These are phyloP conservation scores for Tipula lateralis DNA, from an alignment of 2,888 invertebrate species.

Conservation along the genomic window DNA sequence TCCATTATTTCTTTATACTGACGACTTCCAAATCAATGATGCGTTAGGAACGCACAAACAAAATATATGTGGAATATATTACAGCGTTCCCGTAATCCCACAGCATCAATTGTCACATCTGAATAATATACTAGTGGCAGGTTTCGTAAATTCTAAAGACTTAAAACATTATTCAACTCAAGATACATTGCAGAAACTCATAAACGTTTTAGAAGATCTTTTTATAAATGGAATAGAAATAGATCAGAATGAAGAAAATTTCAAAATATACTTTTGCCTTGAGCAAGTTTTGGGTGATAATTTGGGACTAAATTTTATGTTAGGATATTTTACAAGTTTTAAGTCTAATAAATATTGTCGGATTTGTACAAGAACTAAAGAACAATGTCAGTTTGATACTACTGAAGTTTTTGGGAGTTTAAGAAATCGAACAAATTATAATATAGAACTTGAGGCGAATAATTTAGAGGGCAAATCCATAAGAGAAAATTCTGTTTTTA, in stretches of 20 bases:
- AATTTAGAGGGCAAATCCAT: neutral
- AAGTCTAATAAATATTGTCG: neutral
- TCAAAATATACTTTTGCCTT: too few relatives aligned
- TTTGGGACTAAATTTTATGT: neutral
- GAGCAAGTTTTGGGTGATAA: neutral
- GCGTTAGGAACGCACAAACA: too few relatives aligned
- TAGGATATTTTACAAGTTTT: neutral
- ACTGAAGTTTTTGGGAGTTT: neutral
- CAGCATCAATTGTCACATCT: too few relatives aligned
- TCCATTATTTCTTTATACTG: too few relatives aligned
- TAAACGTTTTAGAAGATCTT: too few relatives aligned
- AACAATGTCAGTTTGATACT: neutral
- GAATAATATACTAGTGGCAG: neutral
- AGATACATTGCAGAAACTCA: too few relatives aligned
- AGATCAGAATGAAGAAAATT: too few relatives aligned
- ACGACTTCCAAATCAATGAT: too few relatives aligned
- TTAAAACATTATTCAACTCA: neutral
- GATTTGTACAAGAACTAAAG: neutral
- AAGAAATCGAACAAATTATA: neutral
- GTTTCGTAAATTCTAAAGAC: neutral
- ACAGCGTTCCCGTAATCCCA: too few relatives aligned
- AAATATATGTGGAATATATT: too few relatives aligned
- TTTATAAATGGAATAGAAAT: too few relatives aligned
- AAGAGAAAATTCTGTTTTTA: neutral
- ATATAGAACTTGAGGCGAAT: neutral